Conservation (phyloP, 2,113 vertebrate genomes). For the Pongo pygmaeus region DNA sequence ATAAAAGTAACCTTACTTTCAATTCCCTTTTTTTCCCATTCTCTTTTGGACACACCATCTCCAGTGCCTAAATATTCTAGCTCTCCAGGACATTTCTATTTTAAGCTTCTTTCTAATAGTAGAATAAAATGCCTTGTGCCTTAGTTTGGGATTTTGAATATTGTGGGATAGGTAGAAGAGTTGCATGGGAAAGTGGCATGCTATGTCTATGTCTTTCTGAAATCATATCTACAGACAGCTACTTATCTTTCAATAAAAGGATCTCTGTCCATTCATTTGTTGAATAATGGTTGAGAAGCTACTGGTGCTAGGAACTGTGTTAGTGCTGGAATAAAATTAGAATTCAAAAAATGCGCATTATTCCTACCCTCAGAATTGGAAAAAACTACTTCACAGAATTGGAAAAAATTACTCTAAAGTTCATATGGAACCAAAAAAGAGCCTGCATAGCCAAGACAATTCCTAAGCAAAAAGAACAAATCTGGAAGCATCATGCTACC, state of each 20-base stretch:
- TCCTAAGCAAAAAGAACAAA: too few species aligned
- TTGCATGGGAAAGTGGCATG: background rate
- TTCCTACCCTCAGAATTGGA: background rate
- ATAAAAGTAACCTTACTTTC: background rate
- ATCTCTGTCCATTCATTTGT: background rate
- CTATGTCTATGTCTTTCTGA: background rate
- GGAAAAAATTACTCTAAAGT: too few species aligned
- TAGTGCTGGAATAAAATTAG: background rate
- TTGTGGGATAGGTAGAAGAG: background rate
- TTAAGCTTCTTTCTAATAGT: background rate
- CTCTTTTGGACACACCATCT: background rate
- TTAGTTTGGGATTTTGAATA: slow-evolving; percentile 11
- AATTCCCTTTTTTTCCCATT: background rate
- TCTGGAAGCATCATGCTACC: too few species aligned
- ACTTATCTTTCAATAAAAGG: background rate
- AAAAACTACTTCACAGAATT: too few species aligned
- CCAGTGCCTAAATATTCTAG: background rate
- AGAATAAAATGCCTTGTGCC: background rate
- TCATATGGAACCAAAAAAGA: too few species aligned
- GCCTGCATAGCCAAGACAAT: too few species aligned
- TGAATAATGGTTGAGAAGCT: background rate
- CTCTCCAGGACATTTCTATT: slow-evolving; percentile 1
- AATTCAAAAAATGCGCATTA: background rate
- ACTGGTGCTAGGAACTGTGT: background rate
- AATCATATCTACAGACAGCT: background rate